phyloP scores from a whole-genome alignment of 2,797 vertebrate genomes.

The Manis javanica region DNA sequence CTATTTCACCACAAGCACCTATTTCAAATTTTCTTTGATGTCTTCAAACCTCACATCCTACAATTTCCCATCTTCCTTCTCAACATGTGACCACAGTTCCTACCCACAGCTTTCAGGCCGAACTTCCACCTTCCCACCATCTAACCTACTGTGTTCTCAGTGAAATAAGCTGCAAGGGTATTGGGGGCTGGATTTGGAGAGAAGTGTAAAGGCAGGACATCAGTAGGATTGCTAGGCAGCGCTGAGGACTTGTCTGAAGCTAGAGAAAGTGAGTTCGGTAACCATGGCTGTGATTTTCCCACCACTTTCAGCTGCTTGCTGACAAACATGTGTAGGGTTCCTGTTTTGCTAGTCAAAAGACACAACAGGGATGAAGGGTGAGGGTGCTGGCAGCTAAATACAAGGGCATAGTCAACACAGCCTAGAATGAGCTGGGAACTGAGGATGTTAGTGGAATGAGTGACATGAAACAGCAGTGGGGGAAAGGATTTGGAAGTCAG shows the following conservation, averaged over 20 bases:
- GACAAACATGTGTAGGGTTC: background rate
- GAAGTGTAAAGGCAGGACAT: background rate
- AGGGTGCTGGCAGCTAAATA: background rate
- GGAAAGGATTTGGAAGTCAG: background rate
- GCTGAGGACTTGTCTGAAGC: background rate
- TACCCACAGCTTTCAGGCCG: background rate
- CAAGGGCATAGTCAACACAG: background rate
- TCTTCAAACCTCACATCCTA: background rate
- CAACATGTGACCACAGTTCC: background rate
- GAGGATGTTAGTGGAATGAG: background rate
- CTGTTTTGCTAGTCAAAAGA: background rate
- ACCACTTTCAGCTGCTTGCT: background rate
- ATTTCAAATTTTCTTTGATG: background rate
- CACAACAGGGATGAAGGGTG: background rate
- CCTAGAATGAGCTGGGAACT: background rate
- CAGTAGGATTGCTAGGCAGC: too few species aligned
- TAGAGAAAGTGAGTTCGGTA: background rate
- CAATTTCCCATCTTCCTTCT: background rate
- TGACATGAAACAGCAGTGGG: background rate
- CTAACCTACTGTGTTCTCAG: background rate
- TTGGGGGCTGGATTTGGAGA: accelerated
- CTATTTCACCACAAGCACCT: background rate
- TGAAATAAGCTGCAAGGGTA: background rate
- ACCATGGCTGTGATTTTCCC: background rate
- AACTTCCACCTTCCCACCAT: background rate